A percentile compares a stretch with the other conserved stretches of the same genome.
phyloP scores from a whole-genome alignment of 2,797 vertebrate genomes.

The Tokudaia tokunoshimensis region DNA sequence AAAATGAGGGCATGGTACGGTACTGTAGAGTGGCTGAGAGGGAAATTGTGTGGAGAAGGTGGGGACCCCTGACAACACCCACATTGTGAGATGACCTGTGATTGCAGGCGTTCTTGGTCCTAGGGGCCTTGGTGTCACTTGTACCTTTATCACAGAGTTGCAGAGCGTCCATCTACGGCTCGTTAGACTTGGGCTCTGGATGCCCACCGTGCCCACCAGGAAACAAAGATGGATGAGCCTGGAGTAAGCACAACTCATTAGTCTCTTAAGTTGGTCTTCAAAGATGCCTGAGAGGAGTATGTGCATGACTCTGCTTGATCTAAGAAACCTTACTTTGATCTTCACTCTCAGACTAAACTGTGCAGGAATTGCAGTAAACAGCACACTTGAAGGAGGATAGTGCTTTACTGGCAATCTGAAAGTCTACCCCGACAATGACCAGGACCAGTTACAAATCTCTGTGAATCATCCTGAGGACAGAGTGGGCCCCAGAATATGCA shows the following conservation, averaged over 20 bases:
- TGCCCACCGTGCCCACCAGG: neutral
- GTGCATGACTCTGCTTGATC: constrained; percentile 48
- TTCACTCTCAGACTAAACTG: constrained; percentile 26
- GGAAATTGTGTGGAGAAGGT: neutral
- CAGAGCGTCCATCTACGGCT: neutral
- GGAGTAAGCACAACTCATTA: constrained; percentile 6
- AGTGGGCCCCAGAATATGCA: neutral
- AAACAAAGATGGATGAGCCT: neutral
- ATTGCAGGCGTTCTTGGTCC: neutral
- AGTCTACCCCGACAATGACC: neutral
- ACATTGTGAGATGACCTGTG: neutral
- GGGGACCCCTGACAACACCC: neutral
- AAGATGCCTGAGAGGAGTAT: constrained; percentile 20
- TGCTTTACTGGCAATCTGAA: neutral
- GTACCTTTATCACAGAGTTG: neutral
- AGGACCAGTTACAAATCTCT: neutral
- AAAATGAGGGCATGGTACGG: neutral
- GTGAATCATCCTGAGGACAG: constrained; percentile 28
- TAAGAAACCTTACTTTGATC: constrained; percentile 45
- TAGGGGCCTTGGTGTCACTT: neutral
- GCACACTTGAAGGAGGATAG: neutral
- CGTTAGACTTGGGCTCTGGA: neutral
- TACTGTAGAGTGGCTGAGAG: neutral
- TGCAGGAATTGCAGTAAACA: constrained; percentile 24
- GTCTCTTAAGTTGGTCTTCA: neutral